Conservation (phyloP, 2,113 vertebrate species). For the Phylloscopus trochiloides region DNA sequence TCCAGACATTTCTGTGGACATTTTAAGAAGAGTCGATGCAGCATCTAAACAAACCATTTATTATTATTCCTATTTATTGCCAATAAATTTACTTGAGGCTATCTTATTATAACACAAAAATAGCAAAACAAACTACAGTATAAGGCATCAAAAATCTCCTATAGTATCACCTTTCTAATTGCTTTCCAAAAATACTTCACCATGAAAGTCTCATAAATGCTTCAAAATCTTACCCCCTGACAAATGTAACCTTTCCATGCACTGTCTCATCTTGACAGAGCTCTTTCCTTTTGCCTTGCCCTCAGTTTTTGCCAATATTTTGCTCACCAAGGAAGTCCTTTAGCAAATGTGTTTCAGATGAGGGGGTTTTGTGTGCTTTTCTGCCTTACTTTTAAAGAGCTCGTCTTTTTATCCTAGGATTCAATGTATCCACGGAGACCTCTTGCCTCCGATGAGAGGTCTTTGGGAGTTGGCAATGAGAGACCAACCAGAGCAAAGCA, state of each 20-base stretch:
- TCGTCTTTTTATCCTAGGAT: not conserved
- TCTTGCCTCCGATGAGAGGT: not conserved
- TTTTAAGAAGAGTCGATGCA: not conserved
- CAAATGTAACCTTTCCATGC: not conserved
- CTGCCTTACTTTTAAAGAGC: not conserved
- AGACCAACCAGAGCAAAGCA: not conserved
- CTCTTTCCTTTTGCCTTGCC: not conserved
- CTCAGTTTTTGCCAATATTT: not conserved
- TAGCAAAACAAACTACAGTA: not conserved
- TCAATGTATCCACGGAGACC: not conserved
- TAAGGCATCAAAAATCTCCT: not conserved
- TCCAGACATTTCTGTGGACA: not conserved
- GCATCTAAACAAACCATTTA: not conserved
- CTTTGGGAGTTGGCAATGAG: not conserved
- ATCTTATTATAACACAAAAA: not conserved
- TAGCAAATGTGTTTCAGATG: not conserved
- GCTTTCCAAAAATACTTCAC: not conserved
- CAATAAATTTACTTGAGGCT: not conserved
- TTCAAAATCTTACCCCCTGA: not conserved
- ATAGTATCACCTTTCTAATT: not conserved
- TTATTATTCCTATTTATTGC: not conserved
- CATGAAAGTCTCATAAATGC: not conserved
- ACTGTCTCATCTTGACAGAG: not conserved
- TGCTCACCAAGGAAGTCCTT: not conserved
- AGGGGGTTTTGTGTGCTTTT: not conserved